Base-by-base conservation (phyloP, 2,888 invertebrate species). In the Neuroscelio doddi region DNA sequence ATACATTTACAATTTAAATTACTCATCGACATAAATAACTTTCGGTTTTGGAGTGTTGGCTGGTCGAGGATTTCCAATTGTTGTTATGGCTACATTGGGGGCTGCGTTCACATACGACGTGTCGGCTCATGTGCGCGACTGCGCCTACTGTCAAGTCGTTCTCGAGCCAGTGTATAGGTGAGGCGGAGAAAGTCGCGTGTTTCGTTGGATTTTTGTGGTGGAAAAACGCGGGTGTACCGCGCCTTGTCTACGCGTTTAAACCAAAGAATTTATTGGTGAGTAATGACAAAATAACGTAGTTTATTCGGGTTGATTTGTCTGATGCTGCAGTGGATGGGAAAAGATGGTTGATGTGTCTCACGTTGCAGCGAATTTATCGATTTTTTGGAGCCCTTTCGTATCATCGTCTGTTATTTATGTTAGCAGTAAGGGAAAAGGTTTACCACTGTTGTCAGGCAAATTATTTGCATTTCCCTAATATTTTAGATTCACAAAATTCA, bases 361-460 rank as follows among this genome's bases (percentile, higher is more conserved):
- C 64, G 64, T 58, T 68, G 63, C 68, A 58, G 63, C 63, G 61
- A 63, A 51, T 36, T 51, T 68, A 71, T 70, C 65, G 71, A 72
- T 71, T 71, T 71, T 70, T 57, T 34, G 14, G 1, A 44, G 5
- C 9, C 5, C 9, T 24, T 21, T 24, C 24, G 21, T 41, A 8
- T 10, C 39, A 32, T 26, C 46, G 41, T 10, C 34, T 46, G 51
- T 15, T 36, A 30, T 45, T 46, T 45, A 39, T 0, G 30, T 38
- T 38, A 38, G 5, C 38, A 2, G 21, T n/a, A 32, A 32, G 5
- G 21, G 5, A 21, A 5, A 21, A 2, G 21, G 2, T 21, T 21
- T 30, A 5, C 30, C 30, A 10, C 8, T 30, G 30, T 9, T 30
- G 3, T 30, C 30, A 30, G 8, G 9, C 8, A 10, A 9, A 5